Base-by-base conservation (phyloP, 2,888 invertebrate genomes). In the Acanthosoma haemorrhoidale region DNA sequence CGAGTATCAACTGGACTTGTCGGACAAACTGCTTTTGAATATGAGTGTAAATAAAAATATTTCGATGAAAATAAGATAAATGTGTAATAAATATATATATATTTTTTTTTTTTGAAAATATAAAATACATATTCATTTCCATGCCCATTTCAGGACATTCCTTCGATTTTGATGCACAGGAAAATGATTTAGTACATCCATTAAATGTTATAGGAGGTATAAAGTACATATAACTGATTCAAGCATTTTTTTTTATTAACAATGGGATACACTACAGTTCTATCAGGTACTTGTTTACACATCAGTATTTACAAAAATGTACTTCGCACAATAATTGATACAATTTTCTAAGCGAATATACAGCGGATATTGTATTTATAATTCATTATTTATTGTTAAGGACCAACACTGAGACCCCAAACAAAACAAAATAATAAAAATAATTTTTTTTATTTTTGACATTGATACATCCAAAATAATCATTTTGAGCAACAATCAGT, bases 401-500 rank as follows among this genome's bases (percentile, higher is more conserved):
- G 43, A 25, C 21, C 43, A 43, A 13, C 3, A 43, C 13, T 43
- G 43, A 21, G 18, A 43, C 43, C 43, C 43, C 18, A 11, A 43
- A 43, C 21, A 18, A 41, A 18, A 41, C 3, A 18, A 43, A n/a
- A 21, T 21, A 43, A n/a, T 18, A 41, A 9, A 21, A 15, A 39
- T n/a, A 39, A n/a, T 15, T 39, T 21, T 43, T 43, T 21, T 43
- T 11, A 43, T 43, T 21, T 21, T n/a, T n/a, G n/a, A n/a, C n/a
- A n/a, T n/a, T n/a, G n/a, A n/a, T n/a, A n/a, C n/a, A n/a, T 21
- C 43, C 43, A 43, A 43, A 43, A 21, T 43, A 64, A 41, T 39
- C 11, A 21, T n/a, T 64, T 66, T 66, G 66, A 66, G 66, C 66
- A 66, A 43, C 41, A 39, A 18, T 66, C 66, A 66, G 66, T 66